A percentile compares a stretch with the other conserved stretches of the same genome.
Evolutionary conservation across 2,113 vertebrate genomes (phyloP).

Genomic region (Ammodytes marinus): DNA sequence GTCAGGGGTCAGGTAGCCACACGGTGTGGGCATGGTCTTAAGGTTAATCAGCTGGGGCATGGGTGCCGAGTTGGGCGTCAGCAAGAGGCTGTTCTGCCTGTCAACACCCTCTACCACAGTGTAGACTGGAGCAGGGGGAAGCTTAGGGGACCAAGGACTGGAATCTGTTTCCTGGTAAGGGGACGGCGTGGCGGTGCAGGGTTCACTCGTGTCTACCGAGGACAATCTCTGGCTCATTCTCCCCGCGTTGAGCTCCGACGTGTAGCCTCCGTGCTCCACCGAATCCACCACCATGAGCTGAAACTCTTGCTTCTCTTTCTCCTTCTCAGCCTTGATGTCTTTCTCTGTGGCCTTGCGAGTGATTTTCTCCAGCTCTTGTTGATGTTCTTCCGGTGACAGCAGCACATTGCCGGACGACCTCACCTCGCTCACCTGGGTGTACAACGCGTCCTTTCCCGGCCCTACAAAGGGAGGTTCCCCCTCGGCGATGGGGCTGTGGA

Average conservation of each 20-base stretch:
- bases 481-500: conserved; percentile 51
- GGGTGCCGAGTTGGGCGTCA: conserved; percentile 84
- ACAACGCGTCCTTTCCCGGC: conserved; percentile 83
- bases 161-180: conserved; percentile 60
- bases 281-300: conserved; percentile 69
- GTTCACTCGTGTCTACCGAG: conserved; percentile 25
- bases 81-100: conserved; percentile 90
- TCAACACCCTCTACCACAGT: conserved; percentile 92
- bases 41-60: conserved; percentile 66
- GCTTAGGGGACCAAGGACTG: conserved; percentile 38
- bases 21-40: conserved; percentile 86
- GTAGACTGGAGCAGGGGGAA: conserved; percentile 88
- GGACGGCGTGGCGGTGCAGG: conserved; percentile 68
- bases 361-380: conserved; percentile 69
- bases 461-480: conserved; percentile 56
- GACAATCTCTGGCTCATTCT: conserved; percentile 75
- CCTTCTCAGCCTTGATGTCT: conserved; percentile 62
- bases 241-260: conserved; percentile 87
- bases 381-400: conserved; percentile 89
- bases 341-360: conserved; percentile 54
- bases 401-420: conserved; percentile 90
- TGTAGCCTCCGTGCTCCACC: conserved; percentile 84
- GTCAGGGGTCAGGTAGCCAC: conserved; percentile 92
- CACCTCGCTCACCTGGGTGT: conserved; percentile 93
- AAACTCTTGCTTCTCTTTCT: conserved; percentile 53